Conservation (phyloP, 2,888 invertebrate species). For the Dioctria rufipes region DNA sequence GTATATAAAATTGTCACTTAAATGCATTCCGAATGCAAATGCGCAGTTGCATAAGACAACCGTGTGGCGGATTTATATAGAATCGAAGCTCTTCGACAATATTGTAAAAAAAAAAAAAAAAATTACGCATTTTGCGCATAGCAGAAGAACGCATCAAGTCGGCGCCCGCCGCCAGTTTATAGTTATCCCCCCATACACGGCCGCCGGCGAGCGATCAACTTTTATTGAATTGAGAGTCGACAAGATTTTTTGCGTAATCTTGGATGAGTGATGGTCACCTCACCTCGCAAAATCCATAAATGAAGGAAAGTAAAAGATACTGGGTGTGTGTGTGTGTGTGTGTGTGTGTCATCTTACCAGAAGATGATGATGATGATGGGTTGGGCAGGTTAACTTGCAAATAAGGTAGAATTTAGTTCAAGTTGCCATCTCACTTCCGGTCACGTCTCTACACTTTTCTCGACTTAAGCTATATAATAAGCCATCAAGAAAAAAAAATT, state of each 20-base stretch:
- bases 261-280: constrained; percentile 1
- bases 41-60: background rate
- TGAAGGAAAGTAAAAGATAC: too few relatives aligned
- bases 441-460: constrained; percentile 18
- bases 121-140: background rate
- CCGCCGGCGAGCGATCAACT: background rate
- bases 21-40: background rate
- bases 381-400: background rate
- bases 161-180: background rate
- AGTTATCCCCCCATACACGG: background rate
- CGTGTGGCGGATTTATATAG: background rate
- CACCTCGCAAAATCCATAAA: too few relatives aligned
- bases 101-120: too few relatives aligned
- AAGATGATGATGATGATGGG: background rate
- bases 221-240: background rate
- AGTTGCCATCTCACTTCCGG: constrained; percentile 36
- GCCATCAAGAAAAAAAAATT: background rate
- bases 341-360: background rate
- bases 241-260: background rate
- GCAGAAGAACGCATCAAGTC: background rate
- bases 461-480: background rate
- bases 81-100: background rate
- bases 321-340: background rate
- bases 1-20: background rate
- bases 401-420: constrained; percentile 4